Conservation (phyloP, 1,140 invertebrate species). For the Drosophila punjabiensis region DNA sequence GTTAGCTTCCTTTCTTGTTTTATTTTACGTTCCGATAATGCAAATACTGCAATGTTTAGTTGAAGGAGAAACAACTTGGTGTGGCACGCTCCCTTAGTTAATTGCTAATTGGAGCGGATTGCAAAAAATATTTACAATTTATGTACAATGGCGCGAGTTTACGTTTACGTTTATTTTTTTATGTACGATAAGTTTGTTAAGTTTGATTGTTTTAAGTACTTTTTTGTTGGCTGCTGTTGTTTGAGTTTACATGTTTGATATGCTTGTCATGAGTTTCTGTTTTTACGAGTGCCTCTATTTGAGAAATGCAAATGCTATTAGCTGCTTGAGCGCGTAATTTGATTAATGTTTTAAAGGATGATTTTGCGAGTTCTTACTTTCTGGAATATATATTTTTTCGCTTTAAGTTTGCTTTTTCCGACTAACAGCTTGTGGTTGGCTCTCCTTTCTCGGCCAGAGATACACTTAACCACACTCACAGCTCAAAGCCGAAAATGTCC, state of each 20-base stretch:
- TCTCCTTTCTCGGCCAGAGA: neutral
- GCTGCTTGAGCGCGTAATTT: constrained; percentile 54
- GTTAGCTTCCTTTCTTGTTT: too few relatives aligned
- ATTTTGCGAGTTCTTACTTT: constrained; percentile 38
- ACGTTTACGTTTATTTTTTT: constrained; percentile 20
- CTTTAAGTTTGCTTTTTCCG: constrained; percentile 15
- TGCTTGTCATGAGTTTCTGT: constrained; percentile 67
- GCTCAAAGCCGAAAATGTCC: constrained; percentile 52
- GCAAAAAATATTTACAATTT: constrained; percentile 54
- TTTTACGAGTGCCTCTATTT: constrained; percentile 43
- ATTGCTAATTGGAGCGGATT: constrained; percentile 76
- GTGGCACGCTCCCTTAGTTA: constrained; percentile 50
- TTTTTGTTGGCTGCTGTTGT: constrained; percentile 32
- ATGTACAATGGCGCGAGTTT: constrained; percentile 70
- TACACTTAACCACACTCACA: constrained; percentile 15
- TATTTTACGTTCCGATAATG: constrained; percentile 27
- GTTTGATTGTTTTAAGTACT: constrained; percentile 75
- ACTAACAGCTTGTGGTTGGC: constrained; percentile 60
- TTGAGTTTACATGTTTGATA: constrained; percentile 55
- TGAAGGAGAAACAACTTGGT: constrained; percentile 65
- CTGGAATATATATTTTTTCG: constrained; percentile 6
- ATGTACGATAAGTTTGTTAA: neutral
- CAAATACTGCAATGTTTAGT: constrained; percentile 42
- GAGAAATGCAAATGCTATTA: constrained; percentile 55
- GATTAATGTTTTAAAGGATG: constrained; percentile 57